Evolutionary conservation across 2,888 invertebrate genomes (phyloP), one percentile per base, ranked within the genome.

Genomic region (Cantharis flavilabris): DNA sequence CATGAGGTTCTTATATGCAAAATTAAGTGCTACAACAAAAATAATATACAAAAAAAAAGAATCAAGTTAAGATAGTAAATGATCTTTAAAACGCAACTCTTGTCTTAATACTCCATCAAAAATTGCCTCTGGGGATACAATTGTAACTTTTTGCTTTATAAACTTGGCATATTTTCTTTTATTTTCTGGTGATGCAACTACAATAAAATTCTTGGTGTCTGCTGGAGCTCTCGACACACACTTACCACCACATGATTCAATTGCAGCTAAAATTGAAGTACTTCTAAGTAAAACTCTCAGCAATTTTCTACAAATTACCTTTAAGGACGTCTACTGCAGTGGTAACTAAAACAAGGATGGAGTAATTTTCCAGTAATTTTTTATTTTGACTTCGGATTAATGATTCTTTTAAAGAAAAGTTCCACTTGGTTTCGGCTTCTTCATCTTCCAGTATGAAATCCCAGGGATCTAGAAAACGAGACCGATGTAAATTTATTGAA

Each of bases 381-480:
- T 80, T 81, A 13, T 79, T 71, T 10, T 74, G 75, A 62, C 86
- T 85, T 77, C 84, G 80, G 7, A 81, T 80, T 20, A 88, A 80
- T 2, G 88, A 88, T 76, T 86, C 86, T 69, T 83, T 83, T 62
- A 89, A 81, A 1, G 85, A 85, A 83, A 92, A 91, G 2, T 88
- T 84, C 87, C 91, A 92, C 69, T 90, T 88, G 26, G 84, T 87
- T 83, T 92, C 92, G 0, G 90, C 89, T 49, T 86, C 86, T 30
- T 87, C 84, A 76, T 92, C 92, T 62, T 88, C 87, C 9, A 92
- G 84, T 33, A 91, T 81, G 83, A 90, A 89, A 64, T 88, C 85
- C 91, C 91, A 92, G 0, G 92, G 92, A 87, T 92, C 92, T 92
- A 84, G n/a, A 83, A 83, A 83, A 83, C 70, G 63, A 23, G 2